Evolutionary conservation across 2,888 invertebrate species (phyloP), one percentile per base, ranked within the genome.

Genomic region (Lordiphosa fenestrarum): DNA sequence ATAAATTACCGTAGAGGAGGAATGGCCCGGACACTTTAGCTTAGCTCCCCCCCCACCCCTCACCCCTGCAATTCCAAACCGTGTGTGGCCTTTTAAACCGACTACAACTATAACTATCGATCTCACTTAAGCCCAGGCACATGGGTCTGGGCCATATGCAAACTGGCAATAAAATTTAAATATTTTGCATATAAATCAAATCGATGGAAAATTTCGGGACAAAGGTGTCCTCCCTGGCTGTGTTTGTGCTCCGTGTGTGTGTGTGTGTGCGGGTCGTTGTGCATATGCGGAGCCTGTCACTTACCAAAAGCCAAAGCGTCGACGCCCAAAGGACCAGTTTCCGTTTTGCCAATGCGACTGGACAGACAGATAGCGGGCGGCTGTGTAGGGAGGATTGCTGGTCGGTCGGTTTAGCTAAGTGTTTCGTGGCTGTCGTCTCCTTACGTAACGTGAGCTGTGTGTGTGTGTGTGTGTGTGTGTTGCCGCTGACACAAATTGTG

Each of bases 141-240:
- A 13, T 7, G 40, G 40, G 61, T 53, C 47, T 56, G 56, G 53
- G 60, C 80, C 77, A 77, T 77, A 77, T 77, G 78, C 66, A 81
- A 74, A 68, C 72, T 60, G 78, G 77, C 82, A 77, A 81, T 77
- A 77, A 77, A 81, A 77, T 77, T 81, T 77, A 81, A 77, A 77
- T 77, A 81, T 77, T 81, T 77, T 74, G 59, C 82, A 72, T 77
- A 81, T 77, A 77, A 77, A 77, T 77, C 77, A 77, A 81, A 77
- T 77, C 77, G 77, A 77, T 81, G 72, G 61, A 77, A 74, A 66
- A 81, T 74, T 71, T 71, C 62, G 73, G 69, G 59, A 61, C 68
- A 72, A 67, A 67, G 69, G 35, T 44, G 50, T 39, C 39, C 30
- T 39, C 25, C 38, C 30, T 37, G 25, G 21, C 25, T 30, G 30